Base-by-base conservation (phyloP, 2,113 vertebrate species). In the Chaetodon auriga region DNA sequence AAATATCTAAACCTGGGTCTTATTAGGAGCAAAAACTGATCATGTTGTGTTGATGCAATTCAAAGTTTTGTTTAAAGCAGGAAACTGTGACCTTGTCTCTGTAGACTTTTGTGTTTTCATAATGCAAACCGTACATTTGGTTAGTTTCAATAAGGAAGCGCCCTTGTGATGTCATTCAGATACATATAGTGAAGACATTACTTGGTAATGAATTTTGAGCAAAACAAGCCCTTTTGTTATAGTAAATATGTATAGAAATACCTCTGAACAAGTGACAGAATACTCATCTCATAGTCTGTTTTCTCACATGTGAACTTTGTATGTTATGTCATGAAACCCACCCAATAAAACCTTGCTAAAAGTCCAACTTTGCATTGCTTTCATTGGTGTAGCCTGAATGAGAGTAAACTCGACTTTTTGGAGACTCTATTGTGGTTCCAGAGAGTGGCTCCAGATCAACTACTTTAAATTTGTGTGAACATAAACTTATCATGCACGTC, bases 321-420 rank as follows among this genome's bases (percentile, higher is more conserved):
- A 80, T 81, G 72, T 25, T 41, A 68, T 65, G 72, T 25, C 57
- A 83, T 53, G 1, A 62, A 79, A 80, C 6, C 2, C 30, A 55
- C 2, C 35, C 25, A 83, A 88, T 87, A 88, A 89, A 86, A 68
- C 30, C 12, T 45, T 36, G 11, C 25, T 38, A 36, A 36, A 68
- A n/a, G 60, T 65, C 30, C 0, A 1, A 61, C 25, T 66, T 53
- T 35, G 12, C 21, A 45, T 30, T 21, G 35, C 68, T 64, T 78
- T 82, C 58, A 68, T 69, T 63, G 35, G 11, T 75, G 53, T 12
- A 7, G 12, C 43, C 51, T 57, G 51, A 75, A 69, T 65, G 15
- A 75, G 30, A 68, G 35, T 6, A 73, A 68, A 69, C 12, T 25
- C 5, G 13, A 75, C 8, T 36, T 72, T 30, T 38, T 23, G 19